Evolutionary conservation across 2,888 invertebrate species (phyloP).

Genomic region (Invenusta paracnida): DNA sequence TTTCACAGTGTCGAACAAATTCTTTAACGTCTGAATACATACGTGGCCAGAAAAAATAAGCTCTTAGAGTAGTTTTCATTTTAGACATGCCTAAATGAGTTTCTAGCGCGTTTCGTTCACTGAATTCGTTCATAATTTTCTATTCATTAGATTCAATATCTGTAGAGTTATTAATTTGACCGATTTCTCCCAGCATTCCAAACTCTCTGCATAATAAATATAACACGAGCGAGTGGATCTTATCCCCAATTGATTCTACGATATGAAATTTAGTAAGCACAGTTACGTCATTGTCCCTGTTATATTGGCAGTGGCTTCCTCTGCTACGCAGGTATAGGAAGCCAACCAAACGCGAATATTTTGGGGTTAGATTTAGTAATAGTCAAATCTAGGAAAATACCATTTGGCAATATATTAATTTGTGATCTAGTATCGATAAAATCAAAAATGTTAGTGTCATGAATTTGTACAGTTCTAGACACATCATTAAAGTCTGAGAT

Average conservation of each 20-base stretch:
- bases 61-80: background rate
- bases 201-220: background rate
- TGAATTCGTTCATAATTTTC: too few species aligned
- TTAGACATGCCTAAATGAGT: background rate
- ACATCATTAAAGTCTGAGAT: background rate
- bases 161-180: background rate
- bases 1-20: background rate
- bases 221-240: background rate
- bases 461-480: background rate
- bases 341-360: background rate
- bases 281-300: background rate
- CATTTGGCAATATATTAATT: background rate
- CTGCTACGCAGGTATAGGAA: background rate
- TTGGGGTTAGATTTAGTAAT: background rate
- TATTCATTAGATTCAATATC: too few species aligned
- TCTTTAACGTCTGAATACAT: background rate
- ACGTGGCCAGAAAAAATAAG: background rate
- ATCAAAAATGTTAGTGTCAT: background rate
- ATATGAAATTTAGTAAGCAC: background rate
- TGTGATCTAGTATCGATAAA: background rate
- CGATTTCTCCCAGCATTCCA: background rate
- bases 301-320: background rate
- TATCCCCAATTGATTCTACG: background rate
- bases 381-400: background rate
- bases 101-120: background rate